These are phyloP conservation scores for Steinernema khuongi DNA, from an alignment of 1,140 invertebrate species.

Conservation along the genomic window DNA sequence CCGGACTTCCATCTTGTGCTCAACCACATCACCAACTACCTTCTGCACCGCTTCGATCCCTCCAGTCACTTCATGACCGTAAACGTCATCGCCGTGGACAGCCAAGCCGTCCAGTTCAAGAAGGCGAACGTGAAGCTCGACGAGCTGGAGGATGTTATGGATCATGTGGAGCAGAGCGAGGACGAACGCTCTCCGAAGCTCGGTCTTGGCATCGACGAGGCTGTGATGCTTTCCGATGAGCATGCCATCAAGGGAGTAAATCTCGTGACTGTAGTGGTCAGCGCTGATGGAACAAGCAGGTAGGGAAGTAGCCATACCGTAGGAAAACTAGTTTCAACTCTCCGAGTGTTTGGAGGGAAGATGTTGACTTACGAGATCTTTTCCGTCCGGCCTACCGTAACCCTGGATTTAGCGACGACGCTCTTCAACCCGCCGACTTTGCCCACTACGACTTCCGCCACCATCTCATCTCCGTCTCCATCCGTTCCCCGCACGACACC, in stretches of 20 bases:
- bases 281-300: constrained; percentile 50
- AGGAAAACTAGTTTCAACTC: neutral
- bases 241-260: constrained; percentile 38
- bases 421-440: constrained; percentile 36
- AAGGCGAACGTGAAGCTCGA: constrained; percentile 7
- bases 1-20: constrained; percentile 44
- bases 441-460: constrained; percentile 38
- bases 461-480: constrained; percentile 44
- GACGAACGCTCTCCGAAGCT: constrained; percentile 39
- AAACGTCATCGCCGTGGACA: constrained; percentile 47
- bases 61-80: constrained; percentile 31
- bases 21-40: constrained; percentile 33
- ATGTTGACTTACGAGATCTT: neutral
- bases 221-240: constrained; percentile 35
- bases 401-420: constrained; percentile 36
- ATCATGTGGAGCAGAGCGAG: constrained; percentile 32
- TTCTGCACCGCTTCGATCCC: constrained; percentile 37
- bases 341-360: no score
- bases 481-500: constrained; percentile 42
- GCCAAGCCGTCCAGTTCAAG: constrained; percentile 31
- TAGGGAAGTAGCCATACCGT: constrained; percentile 26
- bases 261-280: constrained; percentile 44
- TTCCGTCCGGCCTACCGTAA: constrained; percentile 5
- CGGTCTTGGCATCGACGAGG: constrained; percentile 40
- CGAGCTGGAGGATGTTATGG: constrained; percentile 22